Evolutionary conservation across 2,888 invertebrate genomes (phyloP), one percentile per base, ranked within the genome.

Genomic region (Drosophila gaucha): DNA sequence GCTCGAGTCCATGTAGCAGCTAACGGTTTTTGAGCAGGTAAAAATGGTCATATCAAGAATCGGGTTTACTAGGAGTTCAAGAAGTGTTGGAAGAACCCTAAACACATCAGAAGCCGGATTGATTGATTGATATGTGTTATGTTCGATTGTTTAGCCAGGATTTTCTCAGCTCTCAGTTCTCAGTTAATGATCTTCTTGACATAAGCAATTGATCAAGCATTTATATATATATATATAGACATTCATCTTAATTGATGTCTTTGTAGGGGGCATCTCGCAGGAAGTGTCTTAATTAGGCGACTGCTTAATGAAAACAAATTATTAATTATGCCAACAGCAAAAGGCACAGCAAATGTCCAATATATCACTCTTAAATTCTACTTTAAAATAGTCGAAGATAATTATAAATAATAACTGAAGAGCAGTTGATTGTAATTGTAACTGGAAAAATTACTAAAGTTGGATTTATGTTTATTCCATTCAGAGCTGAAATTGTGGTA

Each of bases 201-300:
- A 41, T 41, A 22, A 28, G 22, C 43, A 39, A 66, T 63, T 54
- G 46, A 38, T 36, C 14, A 8, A 9, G 30, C 20, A 41, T 28
- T 14, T 22, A 36, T 36, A n/a, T 18, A 12, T 36, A 1, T 31
- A 4, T 36, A 36, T 36, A 36, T 16, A 39, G 74, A 80, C 74
- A 87, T 82, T 64, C 52, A 75, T 82, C 83, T 82, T 67, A 86
- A 82, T 87, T 85, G 80, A 78, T 80, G 69, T 20, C 44, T 35
- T 24, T 22, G 41, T 38, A 35, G 49, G 33, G 28, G 20, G 24
- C 26, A 41, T 22, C 36, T 6, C 33, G 18, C 8, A 20, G 72
- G 65, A 70, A 70, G 64, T 70, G 35, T 44, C 55, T 60, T 60
- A 69, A 74, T 71, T 71, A 63, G 30, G 35, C 16, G 39, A 10